Conservation (phyloP, 1,140 invertebrate species). For the Chrysomallon squamiferum region DNA sequence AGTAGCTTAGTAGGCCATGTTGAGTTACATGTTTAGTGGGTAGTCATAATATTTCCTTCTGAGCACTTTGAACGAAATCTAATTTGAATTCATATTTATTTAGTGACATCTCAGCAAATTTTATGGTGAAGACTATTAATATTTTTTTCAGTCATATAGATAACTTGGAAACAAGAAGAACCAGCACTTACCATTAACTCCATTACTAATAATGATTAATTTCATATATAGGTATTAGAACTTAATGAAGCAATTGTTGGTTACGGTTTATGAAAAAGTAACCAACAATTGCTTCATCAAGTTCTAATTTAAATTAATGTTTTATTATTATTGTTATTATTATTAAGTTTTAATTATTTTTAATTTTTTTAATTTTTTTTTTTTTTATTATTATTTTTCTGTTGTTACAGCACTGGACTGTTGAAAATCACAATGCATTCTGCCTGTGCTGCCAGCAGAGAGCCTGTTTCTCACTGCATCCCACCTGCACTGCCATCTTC, state of each 20-base stretch:
- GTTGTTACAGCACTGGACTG: neutral
- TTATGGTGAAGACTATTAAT: too few relatives aligned
- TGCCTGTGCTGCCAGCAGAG: conserved; percentile 21
- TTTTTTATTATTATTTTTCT: neutral
- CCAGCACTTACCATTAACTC: neutral
- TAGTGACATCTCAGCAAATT: too few relatives aligned
- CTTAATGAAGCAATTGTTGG: neutral
- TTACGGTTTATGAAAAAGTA: too few relatives aligned
- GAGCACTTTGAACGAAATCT: too few relatives aligned
- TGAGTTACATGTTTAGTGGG: too few relatives aligned
- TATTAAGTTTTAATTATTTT: neutral
- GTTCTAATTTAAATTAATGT: neutral
- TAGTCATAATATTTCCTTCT: too few relatives aligned
- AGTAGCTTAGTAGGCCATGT: too few relatives aligned
- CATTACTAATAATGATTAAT: neutral
- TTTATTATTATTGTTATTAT: neutral
- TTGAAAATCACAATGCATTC: too few relatives aligned
- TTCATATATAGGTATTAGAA: neutral
- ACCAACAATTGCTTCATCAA: neutral
- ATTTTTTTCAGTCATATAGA: too few relatives aligned
- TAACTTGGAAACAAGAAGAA: neutral
- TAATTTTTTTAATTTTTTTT: neutral
- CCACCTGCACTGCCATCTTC: neutral
- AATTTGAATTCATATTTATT: too few relatives aligned
- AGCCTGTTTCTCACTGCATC: conserved; percentile 17